These are phyloP conservation scores for Eudyptes chrysolophus DNA, from an alignment of 2,113 vertebrate species.

Conservation along the genomic window DNA sequence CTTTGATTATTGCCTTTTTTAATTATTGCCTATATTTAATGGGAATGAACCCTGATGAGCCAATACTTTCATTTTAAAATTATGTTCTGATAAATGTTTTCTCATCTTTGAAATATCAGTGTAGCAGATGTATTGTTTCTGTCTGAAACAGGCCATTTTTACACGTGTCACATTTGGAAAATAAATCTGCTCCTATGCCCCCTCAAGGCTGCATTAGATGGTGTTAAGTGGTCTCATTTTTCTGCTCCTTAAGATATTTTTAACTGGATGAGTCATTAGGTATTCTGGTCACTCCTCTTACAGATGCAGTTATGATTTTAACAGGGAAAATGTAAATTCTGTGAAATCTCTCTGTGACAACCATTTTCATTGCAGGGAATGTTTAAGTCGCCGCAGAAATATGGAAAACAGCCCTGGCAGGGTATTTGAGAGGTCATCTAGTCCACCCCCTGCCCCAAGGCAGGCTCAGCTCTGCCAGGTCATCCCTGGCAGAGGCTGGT, in stretches of 20 bases:
- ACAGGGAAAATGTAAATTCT: neutral
- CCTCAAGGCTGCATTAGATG: slow-evolving; percentile 1
- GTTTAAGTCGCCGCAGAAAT: neutral
- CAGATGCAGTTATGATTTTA: slow-evolving; percentile 23
- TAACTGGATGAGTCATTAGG: slow-evolving; percentile 44
- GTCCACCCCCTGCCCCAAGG: neutral
- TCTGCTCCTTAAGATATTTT: slow-evolving; percentile 43
- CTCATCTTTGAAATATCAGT: neutral
- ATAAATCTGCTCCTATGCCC: neutral
- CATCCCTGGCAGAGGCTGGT: neutral
- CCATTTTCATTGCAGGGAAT: neutral
- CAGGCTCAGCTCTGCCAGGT: neutral
- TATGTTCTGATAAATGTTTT: neutral
- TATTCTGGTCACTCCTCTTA: slow-evolving; percentile 50
- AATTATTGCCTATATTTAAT: neutral
- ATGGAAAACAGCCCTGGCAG: neutral
- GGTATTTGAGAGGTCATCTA: neutral
- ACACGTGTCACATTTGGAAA: neutral
- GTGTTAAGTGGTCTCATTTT: slow-evolving; percentile 27
- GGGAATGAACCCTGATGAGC: neutral
- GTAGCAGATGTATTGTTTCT: neutral
- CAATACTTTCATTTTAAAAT: neutral
- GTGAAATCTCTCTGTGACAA: slow-evolving; percentile 4
- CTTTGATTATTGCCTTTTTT: neutral
- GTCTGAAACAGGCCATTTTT: neutral